Evolutionary conservation across 2,888 invertebrate species (phyloP).

Genomic region (Metalampra italica): DNA sequence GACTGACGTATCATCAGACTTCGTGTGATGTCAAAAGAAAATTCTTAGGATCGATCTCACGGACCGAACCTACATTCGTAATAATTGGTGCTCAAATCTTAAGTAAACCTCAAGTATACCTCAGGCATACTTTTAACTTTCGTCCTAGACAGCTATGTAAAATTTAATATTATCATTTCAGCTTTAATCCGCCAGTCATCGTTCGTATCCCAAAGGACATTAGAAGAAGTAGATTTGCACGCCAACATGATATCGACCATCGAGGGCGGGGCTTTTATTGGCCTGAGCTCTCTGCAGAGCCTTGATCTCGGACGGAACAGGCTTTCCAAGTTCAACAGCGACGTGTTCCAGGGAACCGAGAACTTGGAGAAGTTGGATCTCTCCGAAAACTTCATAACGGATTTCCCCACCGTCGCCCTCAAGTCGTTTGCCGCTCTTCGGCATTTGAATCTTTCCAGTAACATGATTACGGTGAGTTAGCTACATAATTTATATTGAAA

Average conservation of each 20-base stretch:
- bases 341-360: slow-evolving; percentile 87
- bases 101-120: too few relatives aligned
- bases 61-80: too few relatives aligned
- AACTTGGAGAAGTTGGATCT: slow-evolving; percentile 89
- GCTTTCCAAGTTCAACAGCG: slow-evolving; percentile 88
- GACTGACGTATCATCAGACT: too few relatives aligned
- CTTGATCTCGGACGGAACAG: slow-evolving; percentile 88
- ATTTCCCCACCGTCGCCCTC: slow-evolving; percentile 88
- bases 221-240: slow-evolving; percentile 88
- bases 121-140: too few relatives aligned
- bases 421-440: slow-evolving; percentile 83
- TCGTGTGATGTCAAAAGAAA: too few relatives aligned
- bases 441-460: slow-evolving; percentile 89
- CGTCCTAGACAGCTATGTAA: too few relatives aligned
- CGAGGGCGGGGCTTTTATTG: slow-evolving; percentile 86
- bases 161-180: slow-evolving; percentile 38
- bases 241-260: slow-evolving; percentile 86
- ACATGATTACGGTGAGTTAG: slow-evolving; percentile 87
- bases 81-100: too few relatives aligned
- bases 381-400: slow-evolving; percentile 90
- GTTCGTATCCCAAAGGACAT: slow-evolving; percentile 82
- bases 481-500: neutral
- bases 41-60: too few relatives aligned
- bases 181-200: slow-evolving; percentile 83
- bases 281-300: slow-evolving; percentile 81